Percentiles rank a stretch among this genome's conserved stretches.
Evolutionary conservation across 2,797 vertebrate genomes (phyloP).

Genomic region (Antennarius maculatus): DNA sequence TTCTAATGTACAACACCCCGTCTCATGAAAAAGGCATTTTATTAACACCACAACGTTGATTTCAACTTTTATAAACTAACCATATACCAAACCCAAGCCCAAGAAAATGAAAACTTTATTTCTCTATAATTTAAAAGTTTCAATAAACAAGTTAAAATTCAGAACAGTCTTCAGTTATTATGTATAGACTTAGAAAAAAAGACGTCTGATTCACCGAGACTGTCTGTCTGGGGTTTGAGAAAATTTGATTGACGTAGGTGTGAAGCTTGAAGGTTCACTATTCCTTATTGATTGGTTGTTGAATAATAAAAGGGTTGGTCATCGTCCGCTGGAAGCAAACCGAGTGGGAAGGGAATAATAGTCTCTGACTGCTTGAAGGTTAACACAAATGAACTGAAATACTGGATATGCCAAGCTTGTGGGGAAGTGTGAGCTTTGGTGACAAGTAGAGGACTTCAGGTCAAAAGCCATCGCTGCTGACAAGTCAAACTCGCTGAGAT

Average conservation of each 20-base stretch:
- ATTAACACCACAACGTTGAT: neutral
- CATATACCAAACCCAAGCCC: no score
- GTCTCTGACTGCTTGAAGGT: neutral
- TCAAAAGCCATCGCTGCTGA: neutral
- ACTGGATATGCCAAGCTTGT: neutral
- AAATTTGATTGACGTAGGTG: constrained; percentile 8
- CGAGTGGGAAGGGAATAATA: neutral
- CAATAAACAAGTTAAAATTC: no score
- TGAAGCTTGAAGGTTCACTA: neutral
- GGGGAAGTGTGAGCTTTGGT: neutral
- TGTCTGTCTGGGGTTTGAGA: neutral
- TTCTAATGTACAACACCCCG: no score
- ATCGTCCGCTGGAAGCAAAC: neutral
- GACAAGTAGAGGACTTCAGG: neutral
- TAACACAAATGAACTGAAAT: neutral
- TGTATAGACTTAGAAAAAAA: no score
- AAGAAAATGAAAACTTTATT: neutral
- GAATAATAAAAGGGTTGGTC: neutral
- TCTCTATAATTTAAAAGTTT: neutral
- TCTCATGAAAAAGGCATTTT: neutral
- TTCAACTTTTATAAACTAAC: neutral
- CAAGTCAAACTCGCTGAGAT: neutral
- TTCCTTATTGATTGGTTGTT: constrained; percentile 3
- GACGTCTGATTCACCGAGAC: neutral
- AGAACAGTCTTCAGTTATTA: no score